Conservation (phyloP, 1,140 invertebrate genomes). For the Onthophagus taurus region DNA sequence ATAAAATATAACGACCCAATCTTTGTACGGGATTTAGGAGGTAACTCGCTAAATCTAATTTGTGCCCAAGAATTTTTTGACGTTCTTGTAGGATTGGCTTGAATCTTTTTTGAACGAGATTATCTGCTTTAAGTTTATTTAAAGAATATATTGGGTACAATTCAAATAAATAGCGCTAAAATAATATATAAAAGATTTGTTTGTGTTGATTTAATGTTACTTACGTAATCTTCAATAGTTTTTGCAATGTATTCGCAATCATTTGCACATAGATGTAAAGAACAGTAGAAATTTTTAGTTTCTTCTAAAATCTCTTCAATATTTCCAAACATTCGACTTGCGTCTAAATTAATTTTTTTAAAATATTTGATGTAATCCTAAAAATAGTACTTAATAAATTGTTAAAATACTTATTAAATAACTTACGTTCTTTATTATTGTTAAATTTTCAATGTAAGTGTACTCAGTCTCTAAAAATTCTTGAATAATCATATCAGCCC, state of each 20-base stretch:
- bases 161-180: slow-evolving; percentile 27
- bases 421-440: slow-evolving; percentile 25
- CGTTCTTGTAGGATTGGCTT: slow-evolving; percentile 18
- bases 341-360: slow-evolving; percentile 1
- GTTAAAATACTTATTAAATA: not conserved
- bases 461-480: slow-evolving; percentile 27
- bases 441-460: slow-evolving; percentile 24
- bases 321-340: slow-evolving; percentile 23
- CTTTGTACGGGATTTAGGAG: slow-evolving; percentile 30
- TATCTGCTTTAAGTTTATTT: slow-evolving; percentile 28
- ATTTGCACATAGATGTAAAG: slow-evolving; percentile 17
- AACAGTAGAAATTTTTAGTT: slow-evolving; percentile 18
- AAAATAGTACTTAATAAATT: slow-evolving; percentile 7
- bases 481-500: slow-evolving; percentile 25
- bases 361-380: slow-evolving; percentile 7
- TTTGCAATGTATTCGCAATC: slow-evolving; percentile 19
- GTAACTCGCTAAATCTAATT: slow-evolving; percentile 25
- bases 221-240: slow-evolving; percentile 25
- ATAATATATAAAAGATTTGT: slow-evolving; percentile 8
- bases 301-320: slow-evolving; percentile 21
- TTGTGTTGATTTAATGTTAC: not conserved
- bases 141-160: slow-evolving; percentile 28
- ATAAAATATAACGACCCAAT: slow-evolving; percentile 27
- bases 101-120: slow-evolving; percentile 19
- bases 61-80: slow-evolving; percentile 23